Evolutionary conservation across 64 coral and sea anemone genomes (phyloP).

Genomic region (Astreopora myriophthalma): DNA sequence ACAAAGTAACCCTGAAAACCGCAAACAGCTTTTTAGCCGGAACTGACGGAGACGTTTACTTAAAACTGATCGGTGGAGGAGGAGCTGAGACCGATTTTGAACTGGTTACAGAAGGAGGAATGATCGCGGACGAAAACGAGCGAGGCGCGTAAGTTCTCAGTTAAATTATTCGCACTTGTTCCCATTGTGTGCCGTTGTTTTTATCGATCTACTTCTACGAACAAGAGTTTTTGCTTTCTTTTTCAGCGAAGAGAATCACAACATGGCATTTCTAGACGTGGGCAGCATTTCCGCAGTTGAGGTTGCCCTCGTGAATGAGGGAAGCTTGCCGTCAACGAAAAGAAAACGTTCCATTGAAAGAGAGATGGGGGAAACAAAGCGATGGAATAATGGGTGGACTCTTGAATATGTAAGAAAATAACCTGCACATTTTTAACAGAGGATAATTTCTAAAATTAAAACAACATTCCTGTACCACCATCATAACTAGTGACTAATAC

Average conservation of each 20-base stretch:
- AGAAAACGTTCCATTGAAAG: neutral
- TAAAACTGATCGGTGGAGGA: neutral
- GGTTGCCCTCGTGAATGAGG: neutral
- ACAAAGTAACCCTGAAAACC: neutral
- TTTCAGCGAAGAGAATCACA: neutral
- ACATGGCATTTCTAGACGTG: neutral
- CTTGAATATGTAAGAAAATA: neutral
- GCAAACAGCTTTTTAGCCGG: neutral
- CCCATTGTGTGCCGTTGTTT: too few relatives aligned
- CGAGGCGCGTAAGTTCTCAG: constrained; percentile 5
- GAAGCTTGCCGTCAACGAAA: neutral
- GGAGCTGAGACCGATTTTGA: neutral
- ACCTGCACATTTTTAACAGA: too few relatives aligned
- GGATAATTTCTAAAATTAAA: too few relatives aligned
- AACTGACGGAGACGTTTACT: neutral
- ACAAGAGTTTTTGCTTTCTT: neutral
- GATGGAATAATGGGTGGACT: neutral
- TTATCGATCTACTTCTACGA: too few relatives aligned
- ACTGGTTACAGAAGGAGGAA: neutral
- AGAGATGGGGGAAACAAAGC: neutral
- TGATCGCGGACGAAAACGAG: neutral
- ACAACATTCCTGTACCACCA: too few relatives aligned
- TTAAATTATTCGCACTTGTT: too few relatives aligned
- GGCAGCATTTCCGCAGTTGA: neutral
- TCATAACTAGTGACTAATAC: too few relatives aligned